A percentile compares a stretch with the other conserved stretches of the same genome.
Conservation (phyloP, 1,140 invertebrate genomes). For the Charaxes varanes region DNA sequence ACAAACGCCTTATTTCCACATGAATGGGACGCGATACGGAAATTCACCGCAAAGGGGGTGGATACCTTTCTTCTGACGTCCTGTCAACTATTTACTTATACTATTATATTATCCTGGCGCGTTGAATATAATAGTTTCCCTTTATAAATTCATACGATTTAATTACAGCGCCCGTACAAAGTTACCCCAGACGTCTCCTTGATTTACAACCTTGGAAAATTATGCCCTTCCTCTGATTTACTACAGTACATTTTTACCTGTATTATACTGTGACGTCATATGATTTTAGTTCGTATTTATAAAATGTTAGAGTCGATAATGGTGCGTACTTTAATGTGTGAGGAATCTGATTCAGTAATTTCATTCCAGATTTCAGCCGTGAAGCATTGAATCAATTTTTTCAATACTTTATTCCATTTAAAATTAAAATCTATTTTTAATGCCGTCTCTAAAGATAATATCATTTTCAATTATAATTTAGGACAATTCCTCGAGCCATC, state of each 20-base stretch:
- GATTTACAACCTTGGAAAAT: slow-evolving; percentile 45
- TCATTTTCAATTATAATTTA: too few relatives aligned
- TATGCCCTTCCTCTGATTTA: slow-evolving; percentile 46
- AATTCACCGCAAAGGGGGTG: not conserved
- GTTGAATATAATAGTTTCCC: slow-evolving; percentile 26
- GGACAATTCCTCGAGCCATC: too few relatives aligned
- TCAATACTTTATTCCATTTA: too few relatives aligned
- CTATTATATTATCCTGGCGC: slow-evolving; percentile 3
- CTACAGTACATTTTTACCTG: slow-evolving; percentile 43
- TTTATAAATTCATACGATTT: slow-evolving; percentile 30
- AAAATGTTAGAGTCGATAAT: not conserved
- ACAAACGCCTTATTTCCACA: not conserved
- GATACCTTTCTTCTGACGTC: not conserved
- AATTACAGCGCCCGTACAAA: slow-evolving; percentile 32
- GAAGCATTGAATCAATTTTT: too few relatives aligned
- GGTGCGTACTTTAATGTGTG: not conserved
- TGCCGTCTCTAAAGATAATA: too few relatives aligned
- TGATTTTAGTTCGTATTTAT: slow-evolving; percentile 2
- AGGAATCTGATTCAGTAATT: not conserved
- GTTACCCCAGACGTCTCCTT: slow-evolving; percentile 28
- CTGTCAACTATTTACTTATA: slow-evolving; percentile 7
- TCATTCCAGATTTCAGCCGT: too few relatives aligned
- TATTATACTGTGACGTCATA: slow-evolving; percentile 11
- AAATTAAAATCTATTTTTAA: too few relatives aligned
- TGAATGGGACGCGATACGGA: not conserved